Base-by-base conservation (phyloP, 1,140 invertebrate genomes). In the Pogonus chalceus region DNA sequence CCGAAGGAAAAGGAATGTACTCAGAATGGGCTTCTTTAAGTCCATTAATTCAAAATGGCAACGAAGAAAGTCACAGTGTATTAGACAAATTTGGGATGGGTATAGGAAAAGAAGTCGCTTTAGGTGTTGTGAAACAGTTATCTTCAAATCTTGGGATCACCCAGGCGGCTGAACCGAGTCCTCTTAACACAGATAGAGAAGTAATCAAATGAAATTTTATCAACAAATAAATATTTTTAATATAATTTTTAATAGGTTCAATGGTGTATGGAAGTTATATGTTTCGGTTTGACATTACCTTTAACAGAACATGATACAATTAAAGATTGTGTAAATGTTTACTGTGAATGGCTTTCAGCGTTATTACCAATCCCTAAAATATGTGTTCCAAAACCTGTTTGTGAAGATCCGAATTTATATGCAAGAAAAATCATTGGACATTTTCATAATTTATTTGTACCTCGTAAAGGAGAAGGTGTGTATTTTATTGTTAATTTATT, bases 281-380 rank as follows among this genome's bases (percentile, higher is more conserved):
- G 93, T 63, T 95, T 85, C 75, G 94, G 95, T 0, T 75, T 98
- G 0, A 91, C 89, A 24, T 71, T 98, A 24, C 92, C 92, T 0
- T 67, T 97, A 10, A 76, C 80, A 26, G 92, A 97, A 69, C 90
- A 95, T 69, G 93, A 97, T 60, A 90, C 90, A 0, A 87, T 98
- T 35, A 84, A 92, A 58, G 94, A 97, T 70, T 98, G 94, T 72
- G 93, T 97, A 7, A 91, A 90, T 71, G 86, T 98, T 20, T 98
- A 97, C 67, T 97, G 92, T 71, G 93, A 97, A 65, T 98, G 95
- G 95, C 71, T 98, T 22, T 86, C 87, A 0, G 88, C 92, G 0
- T 73, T 96, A 49, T 80, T 94, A 60, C 85, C 90, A 1, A 72
- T 74, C 39, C 88, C 90, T 1, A 88, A 90, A 62, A 77, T 87